Conservation (phyloP, 2,113 vertebrate genomes). For the Delphinapterus leucas region DNA sequence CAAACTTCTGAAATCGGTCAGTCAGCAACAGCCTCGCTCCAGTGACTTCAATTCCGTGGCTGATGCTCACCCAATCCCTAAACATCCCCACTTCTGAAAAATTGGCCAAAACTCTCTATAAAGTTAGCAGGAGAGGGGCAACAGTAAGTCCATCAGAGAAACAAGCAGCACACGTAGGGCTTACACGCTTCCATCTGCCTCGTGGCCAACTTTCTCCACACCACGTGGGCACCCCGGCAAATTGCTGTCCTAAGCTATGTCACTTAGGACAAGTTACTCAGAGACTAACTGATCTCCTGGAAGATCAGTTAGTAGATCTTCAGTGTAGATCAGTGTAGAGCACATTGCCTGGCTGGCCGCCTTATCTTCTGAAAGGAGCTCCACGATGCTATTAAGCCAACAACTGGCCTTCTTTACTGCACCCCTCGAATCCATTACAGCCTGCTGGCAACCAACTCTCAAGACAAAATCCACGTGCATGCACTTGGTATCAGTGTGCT, state of each 20-base stretch:
- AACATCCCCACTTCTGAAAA: not conserved
- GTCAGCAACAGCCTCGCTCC: not conserved
- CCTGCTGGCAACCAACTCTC: not conserved
- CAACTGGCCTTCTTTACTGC: not conserved
- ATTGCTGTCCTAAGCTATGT: not conserved
- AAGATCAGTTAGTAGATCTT: too few relatives aligned
- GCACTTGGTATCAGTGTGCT: not conserved
- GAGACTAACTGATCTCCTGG: not conserved
- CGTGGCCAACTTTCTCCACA: not conserved
- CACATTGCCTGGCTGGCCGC: fast-evolving
- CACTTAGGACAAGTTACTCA: not conserved
- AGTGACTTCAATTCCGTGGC: not conserved
- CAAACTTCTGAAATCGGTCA: not conserved
- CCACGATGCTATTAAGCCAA: not conserved
- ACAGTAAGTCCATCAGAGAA: not conserved
- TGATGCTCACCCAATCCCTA: not conserved
- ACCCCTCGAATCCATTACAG: not conserved
- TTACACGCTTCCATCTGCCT: not conserved
- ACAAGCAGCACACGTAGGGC: not conserved
- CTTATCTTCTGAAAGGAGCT: not conserved
- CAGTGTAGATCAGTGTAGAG: not conserved
- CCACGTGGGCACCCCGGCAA: not conserved
- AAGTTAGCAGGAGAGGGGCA: not conserved
- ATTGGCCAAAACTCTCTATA: not conserved
- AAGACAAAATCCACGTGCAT: not conserved